Evolutionary conservation across 2,888 invertebrate species (phyloP), one percentile per base, ranked within the genome.

Genomic region (Trachelus tabidus): DNA sequence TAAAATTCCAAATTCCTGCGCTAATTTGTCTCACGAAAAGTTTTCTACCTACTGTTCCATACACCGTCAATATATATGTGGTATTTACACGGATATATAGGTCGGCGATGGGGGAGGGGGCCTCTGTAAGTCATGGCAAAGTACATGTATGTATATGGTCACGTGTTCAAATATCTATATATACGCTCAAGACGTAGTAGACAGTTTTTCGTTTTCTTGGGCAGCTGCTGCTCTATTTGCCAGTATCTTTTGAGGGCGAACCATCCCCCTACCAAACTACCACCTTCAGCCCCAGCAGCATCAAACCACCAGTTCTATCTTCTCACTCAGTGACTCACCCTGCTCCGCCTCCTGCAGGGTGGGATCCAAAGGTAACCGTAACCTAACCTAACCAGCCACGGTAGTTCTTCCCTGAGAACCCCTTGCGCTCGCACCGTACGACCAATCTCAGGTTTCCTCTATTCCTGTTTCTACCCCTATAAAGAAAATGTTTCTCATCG

Each of bases 401-500:
- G 23, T 56, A 23, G 23, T 56, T 23, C 56, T 23, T 6, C 15
- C 23, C 23, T 9, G 56, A 9, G 71, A 31, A 11, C 69, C 69
- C 30, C 33, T 71, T 3, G 31, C 71, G 71, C 71, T 12, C 33
- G 31, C 71, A 31, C 71, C 71, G 71, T n/a, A 71, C 71, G 71
- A 31, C 31, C 71, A 71, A 71, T 71, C 71, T 71, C 71, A 33
- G 71, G 71, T 31, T 34, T 71, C 71, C 71, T 71, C 71, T 71
- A 71, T 71, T 71, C 71, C 71, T 71, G 33, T 71, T 71, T 71
- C 71, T 23, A 71, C 71, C 71, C 31, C 71, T 71, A 71, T 71
- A 71, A 71, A 71, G 71, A 71, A 71, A 71, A 71, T 71, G 71
- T 71, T 71, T 71, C 71, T 71, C 71, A 71, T 71, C 71, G 71